These are phyloP conservation scores for Climacteris rufus DNA, from an alignment of 2,113 vertebrate genomes.

Conservation along the genomic window DNA sequence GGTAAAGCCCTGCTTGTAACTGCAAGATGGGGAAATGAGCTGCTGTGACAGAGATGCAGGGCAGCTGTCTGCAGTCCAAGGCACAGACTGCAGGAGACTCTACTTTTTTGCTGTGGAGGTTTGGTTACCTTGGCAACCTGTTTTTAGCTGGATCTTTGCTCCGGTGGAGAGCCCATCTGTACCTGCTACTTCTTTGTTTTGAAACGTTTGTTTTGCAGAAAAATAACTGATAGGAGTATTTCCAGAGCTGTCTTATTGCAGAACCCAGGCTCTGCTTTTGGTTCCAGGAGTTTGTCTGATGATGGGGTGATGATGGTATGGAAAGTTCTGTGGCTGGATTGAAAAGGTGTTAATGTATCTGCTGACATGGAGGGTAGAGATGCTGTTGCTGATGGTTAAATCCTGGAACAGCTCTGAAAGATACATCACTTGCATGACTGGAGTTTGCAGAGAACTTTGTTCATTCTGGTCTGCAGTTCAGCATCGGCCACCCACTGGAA, in stretches of 20 bases:
- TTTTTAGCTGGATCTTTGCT: constrained; percentile 38
- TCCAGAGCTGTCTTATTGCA: not conserved
- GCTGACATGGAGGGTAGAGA: not conserved
- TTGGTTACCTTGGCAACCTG: constrained; percentile 68
- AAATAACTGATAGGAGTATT: not conserved
- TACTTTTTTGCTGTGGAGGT: constrained; percentile 9
- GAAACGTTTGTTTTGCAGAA: not conserved
- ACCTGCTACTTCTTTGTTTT: constrained; percentile 34
- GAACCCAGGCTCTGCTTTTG: not conserved
- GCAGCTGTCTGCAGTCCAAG: constrained; percentile 22
- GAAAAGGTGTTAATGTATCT: not conserved
- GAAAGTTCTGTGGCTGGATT: not conserved
- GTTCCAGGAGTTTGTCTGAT: not conserved
- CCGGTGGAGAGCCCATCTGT: constrained; percentile 9
- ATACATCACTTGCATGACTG: not conserved
- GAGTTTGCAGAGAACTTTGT: not conserved
- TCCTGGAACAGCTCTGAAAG: not conserved
- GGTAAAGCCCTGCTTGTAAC: not conserved
- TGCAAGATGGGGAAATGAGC: not conserved
- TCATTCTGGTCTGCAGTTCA: not conserved
- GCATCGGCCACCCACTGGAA: not conserved
- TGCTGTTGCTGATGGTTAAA: not conserved
- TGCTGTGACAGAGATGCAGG: not conserved
- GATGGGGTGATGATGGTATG: not conserved
- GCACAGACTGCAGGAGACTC: not conserved